A percentile compares a stretch with the other conserved stretches of the same genome.
These are phyloP conservation scores for western clawed frog (Xenopus tropicalis) DNA, from an alignment of 2,113 vertebrate species.

Conservation along the genomic window DNA sequence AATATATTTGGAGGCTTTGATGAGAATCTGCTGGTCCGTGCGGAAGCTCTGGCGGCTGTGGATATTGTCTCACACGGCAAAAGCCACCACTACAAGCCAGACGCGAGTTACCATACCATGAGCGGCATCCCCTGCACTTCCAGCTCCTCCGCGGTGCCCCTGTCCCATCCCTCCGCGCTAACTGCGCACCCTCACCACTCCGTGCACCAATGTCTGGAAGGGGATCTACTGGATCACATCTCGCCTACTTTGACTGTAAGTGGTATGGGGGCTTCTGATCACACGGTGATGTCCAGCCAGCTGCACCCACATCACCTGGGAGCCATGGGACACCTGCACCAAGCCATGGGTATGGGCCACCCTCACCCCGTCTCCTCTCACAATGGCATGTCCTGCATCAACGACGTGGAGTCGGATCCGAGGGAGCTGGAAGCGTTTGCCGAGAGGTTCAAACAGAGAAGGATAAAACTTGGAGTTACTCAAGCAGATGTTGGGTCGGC, in stretches of 20 bases:
- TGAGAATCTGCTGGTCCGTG: constrained; percentile 94
- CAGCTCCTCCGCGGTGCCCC: constrained; percentile 73
- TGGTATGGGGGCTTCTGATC: constrained; percentile 76
- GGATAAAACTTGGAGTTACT: constrained; percentile 88
- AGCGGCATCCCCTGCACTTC: constrained; percentile 86
- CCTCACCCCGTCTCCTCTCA: constrained; percentile 74
- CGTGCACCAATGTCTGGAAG: constrained; percentile 79
- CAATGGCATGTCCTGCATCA: constrained; percentile 74
- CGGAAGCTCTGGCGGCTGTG: constrained; percentile 93
- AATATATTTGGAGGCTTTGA: constrained; percentile 98
- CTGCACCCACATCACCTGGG: constrained; percentile 70
- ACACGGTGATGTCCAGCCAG: constrained; percentile 69
- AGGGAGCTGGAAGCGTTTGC: constrained; percentile 89
- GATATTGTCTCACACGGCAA: constrained; percentile 90
- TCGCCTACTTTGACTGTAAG: constrained; percentile 77
- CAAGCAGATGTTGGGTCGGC: constrained; percentile 89
- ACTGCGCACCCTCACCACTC: constrained; percentile 69
- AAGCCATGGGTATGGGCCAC: constrained; percentile 81
- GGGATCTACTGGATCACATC: constrained; percentile 86
- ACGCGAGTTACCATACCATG: constrained; percentile 93
- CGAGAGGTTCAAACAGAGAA: constrained; percentile 85
- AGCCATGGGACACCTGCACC: constrained; percentile 82
- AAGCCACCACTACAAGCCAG: constrained; percentile 88
- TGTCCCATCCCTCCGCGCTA: constrained; percentile 75
- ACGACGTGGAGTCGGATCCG: constrained; percentile 85